Base-by-base conservation (phyloP, 2,888 invertebrate genomes). In the Eustalomyia histrio region DNA sequence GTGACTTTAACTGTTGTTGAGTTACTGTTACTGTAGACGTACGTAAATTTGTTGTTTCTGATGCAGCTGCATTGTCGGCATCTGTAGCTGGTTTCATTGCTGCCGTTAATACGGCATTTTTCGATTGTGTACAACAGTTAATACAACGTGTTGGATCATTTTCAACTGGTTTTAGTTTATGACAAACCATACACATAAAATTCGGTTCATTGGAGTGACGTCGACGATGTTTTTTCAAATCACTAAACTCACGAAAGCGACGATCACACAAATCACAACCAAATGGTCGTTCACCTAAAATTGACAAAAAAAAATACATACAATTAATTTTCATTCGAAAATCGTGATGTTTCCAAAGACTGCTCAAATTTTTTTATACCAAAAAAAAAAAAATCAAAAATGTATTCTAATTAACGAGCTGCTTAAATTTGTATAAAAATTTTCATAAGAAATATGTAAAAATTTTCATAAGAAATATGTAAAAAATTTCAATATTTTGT, bases 191-290 rank as follows among this genome's bases (percentile, higher is more conserved):
- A 79, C 90, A 90, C 18, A 88, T 85, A 71, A 87, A 89, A 14
- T 87, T 86, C 0, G 84, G 76, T 69, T 89, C 88, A 17, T 87
- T 86, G 0, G 86, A 78, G 75, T 90, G 90, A 9, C 90, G 86
- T 0, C 89, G 86, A 8, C 90, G 87, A 84, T 90, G 90, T 80
- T 90, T 90, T 78, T 90, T 90, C 12, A 90, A 85, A 81, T 90
- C 90, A 72, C 90, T 90, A 73, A 89, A 90, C 83, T 90, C 90
- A 4, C 90, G 88, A 76, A 90, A 90, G 8, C 90, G 87, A 6
- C 90, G 88, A 12, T 88, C 87, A 68, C 90, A 90, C 69, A 90
- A 83, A 79, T 90, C 90, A 69, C 90, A 90, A 1, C 88, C 89
- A 83, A 88, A 90, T 0, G 90, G 90, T 58, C 89, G 88, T 83